Conservation (phyloP, 2,113 vertebrate genomes). For the Gallinago jamesoni region DNA sequence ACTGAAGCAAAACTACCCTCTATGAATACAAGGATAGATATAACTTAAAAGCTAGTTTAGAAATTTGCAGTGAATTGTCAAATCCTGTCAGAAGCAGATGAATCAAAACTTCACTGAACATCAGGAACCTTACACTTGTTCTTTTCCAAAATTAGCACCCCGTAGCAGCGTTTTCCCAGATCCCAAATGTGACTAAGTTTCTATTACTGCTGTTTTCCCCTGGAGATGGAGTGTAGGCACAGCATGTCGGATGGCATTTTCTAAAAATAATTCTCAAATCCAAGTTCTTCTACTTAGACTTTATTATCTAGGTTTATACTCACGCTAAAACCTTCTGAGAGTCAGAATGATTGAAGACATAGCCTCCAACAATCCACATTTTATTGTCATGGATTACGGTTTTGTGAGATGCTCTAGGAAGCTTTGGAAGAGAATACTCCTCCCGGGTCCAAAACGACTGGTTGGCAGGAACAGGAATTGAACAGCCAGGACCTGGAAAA, state of each 20-base stretch:
- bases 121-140: not conserved
- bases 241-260: not conserved
- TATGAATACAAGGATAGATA: not conserved
- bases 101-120: not conserved
- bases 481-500: conserved; percentile 87
- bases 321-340: conserved; percentile 94
- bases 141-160: not conserved
- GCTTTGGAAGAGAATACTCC: conserved; percentile 78
- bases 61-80: not conserved
- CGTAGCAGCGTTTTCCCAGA: not conserved
- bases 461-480: conserved; percentile 87
- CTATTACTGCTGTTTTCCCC: not conserved
- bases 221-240: not conserved
- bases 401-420: conserved; percentile 93
- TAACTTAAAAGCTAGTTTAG: not conserved
- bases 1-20: not conserved
- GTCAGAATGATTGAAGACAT: conserved; percentile 94
- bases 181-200: not conserved
- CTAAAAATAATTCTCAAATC: not conserved
- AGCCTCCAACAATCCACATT: conserved; percentile 97
- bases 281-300: not conserved
- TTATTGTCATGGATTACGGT: conserved; percentile 83
- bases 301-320: conserved; percentile 68
- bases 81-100: not conserved
- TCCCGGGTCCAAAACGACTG: conserved; percentile 89